Percentiles rank a stretch among this genome's conserved stretches.
Evolutionary conservation across 2,797 vertebrate species (phyloP).

Genomic region (Stomatorhinus walkeri): DNA sequence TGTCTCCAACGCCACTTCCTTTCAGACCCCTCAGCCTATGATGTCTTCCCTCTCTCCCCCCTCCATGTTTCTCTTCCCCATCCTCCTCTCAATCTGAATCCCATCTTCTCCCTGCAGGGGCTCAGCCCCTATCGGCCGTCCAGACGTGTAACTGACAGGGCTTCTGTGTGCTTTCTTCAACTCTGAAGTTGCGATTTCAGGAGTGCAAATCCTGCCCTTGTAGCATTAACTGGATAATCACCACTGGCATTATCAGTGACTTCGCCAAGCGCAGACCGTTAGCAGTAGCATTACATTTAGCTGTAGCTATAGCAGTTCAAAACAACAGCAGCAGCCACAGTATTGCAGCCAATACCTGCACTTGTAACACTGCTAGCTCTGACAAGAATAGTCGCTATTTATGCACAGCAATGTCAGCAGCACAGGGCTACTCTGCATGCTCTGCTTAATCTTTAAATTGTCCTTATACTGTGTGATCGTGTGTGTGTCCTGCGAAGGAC

Average conservation of each 20-base stretch:
- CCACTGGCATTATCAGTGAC: not conserved
- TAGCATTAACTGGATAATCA: not conserved
- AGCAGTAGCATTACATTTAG: not conserved
- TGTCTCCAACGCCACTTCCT: not conserved
- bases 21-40: not conserved
- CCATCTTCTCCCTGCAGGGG: not conserved
- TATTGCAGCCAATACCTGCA: not conserved
- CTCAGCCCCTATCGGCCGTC: not conserved
- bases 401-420: not conserved
- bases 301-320: not conserved
- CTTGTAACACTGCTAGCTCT: not conserved
- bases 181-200: not conserved
- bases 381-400: not conserved
- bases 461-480: not conserved
- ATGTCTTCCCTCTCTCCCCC: not conserved
- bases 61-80: not conserved
- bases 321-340: not conserved
- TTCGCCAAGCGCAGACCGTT: not conserved
- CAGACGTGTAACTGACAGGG: not conserved
- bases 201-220: not conserved
- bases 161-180: not conserved
- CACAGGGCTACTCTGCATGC: not conserved
- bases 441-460: not conserved
- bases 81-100: not conserved
- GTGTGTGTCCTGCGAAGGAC: not conserved